phyloP scores from a whole-genome alignment of 30 jellyfish, hydroid and myxozoan species.

The Hydractinia symbiolongicarpus region DNA sequence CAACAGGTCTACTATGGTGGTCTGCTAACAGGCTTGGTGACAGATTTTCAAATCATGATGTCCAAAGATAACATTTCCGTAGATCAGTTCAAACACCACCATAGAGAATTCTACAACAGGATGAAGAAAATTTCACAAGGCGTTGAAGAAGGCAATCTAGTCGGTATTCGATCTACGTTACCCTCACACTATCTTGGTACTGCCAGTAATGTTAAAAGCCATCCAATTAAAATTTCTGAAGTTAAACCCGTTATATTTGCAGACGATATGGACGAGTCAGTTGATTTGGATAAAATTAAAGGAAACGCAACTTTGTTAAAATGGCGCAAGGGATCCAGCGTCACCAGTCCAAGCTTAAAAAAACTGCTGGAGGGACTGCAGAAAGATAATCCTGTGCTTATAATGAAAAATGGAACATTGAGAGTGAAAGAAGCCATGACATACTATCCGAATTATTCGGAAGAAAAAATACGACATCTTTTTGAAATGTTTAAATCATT shows the following conservation, averaged over 20 bases:
- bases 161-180: not conserved
- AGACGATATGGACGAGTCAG: not conserved
- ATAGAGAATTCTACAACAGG: not conserved
- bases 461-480: constrained; percentile 10
- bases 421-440: constrained; percentile 1
- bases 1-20: constrained; percentile 34
- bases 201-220: not conserved
- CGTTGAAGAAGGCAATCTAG: not conserved
- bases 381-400: constrained; percentile 12
- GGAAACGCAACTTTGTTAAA: not conserved
- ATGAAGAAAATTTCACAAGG: not conserved
- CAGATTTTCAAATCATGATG: constrained; percentile 7
- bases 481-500: not conserved
- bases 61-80: not conserved
- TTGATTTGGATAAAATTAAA: not conserved
- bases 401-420: not conserved
- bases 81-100: not conserved
- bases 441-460: not conserved
- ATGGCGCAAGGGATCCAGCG: constrained; percentile 11
- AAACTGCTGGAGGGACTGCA: not conserved
- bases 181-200: constrained; percentile 13
- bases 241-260: not conserved
- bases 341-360: not conserved
- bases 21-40: constrained; percentile 10
- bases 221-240: not conserved